These are phyloP conservation scores for Mustelus asterias DNA, from an alignment of 2,113 vertebrate genomes.

Conservation along the genomic window DNA sequence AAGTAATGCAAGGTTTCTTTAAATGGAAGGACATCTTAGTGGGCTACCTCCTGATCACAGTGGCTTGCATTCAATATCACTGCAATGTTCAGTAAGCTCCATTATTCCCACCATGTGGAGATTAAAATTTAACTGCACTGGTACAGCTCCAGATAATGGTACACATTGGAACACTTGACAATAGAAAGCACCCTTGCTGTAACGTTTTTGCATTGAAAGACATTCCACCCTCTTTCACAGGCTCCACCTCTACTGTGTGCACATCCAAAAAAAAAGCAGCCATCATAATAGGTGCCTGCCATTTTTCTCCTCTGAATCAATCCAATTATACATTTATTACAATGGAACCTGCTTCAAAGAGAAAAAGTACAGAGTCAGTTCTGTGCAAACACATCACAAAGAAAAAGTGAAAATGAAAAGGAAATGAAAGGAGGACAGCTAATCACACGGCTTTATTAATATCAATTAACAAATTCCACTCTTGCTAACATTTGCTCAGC, in stretches of 20 bases:
- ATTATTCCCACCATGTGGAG: neutral
- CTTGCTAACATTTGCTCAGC: slow-evolving; percentile 12
- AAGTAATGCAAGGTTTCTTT: neutral
- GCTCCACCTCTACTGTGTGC: neutral
- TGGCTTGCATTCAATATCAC: neutral
- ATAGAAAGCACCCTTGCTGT: neutral
- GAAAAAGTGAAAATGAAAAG: neutral
- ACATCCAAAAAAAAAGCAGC: neutral
- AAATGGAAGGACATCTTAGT: neutral
- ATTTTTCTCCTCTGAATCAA: neutral
- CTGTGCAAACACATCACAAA: neutral
- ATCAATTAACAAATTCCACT: slow-evolving; percentile 28
- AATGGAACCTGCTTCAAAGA: neutral
- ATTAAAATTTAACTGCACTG: neutral
- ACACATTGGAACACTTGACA: neutral
- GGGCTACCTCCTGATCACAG: neutral
- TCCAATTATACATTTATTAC: slow-evolving; percentile 13
- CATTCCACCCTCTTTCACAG: neutral
- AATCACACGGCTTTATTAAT: neutral
- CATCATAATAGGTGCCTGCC: slow-evolving; percentile 1
- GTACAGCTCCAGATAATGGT: neutral
- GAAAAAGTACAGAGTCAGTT: neutral
- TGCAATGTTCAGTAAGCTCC: neutral
- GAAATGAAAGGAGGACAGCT: neutral
- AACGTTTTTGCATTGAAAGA: neutral